These are phyloP conservation scores for Spatula clypeata DNA, from an alignment of 2,797 vertebrate genomes.

Conservation along the genomic window DNA sequence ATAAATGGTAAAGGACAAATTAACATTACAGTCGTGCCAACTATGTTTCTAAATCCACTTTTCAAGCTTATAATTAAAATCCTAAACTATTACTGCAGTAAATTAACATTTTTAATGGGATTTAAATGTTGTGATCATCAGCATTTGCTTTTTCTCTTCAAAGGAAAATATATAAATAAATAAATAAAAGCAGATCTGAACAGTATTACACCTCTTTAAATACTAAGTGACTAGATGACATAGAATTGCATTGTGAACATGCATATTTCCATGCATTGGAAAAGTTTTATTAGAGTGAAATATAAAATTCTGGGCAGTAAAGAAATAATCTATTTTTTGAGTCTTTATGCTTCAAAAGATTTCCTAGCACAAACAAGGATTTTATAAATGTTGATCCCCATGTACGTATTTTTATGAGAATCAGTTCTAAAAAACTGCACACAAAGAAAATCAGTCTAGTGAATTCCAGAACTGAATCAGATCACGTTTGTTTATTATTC, in stretches of 20 bases:
- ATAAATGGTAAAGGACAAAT: constrained; percentile 87
- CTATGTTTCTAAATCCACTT: constrained; percentile 81
- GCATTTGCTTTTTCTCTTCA: constrained; percentile 23
- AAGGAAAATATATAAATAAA: constrained; percentile 3
- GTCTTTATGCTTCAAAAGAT: not conserved
- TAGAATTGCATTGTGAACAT: not conserved
- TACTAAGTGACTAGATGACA: not conserved
- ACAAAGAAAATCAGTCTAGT: not conserved
- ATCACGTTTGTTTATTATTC: not conserved
- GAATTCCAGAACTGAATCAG: not conserved
- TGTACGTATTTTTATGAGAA: not conserved
- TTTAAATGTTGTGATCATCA: constrained; percentile 58
- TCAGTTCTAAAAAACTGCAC: not conserved
- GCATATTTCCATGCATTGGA: not conserved
- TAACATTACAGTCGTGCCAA: constrained; percentile 77
- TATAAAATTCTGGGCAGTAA: not conserved
- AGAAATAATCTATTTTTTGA: not conserved
- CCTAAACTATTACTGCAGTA: constrained; percentile 77
- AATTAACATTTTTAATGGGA: constrained; percentile 79
- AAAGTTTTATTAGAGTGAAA: not conserved
- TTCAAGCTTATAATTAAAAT: constrained; percentile 83
- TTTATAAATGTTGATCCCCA: not conserved
- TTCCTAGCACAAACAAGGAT: not conserved
- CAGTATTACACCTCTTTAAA: constrained; percentile 32
- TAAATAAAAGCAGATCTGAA: constrained; percentile 18